These are phyloP conservation scores for Parasteatoda tepidariorum DNA, from an alignment of 1,140 invertebrate species.

Conservation along the genomic window DNA sequence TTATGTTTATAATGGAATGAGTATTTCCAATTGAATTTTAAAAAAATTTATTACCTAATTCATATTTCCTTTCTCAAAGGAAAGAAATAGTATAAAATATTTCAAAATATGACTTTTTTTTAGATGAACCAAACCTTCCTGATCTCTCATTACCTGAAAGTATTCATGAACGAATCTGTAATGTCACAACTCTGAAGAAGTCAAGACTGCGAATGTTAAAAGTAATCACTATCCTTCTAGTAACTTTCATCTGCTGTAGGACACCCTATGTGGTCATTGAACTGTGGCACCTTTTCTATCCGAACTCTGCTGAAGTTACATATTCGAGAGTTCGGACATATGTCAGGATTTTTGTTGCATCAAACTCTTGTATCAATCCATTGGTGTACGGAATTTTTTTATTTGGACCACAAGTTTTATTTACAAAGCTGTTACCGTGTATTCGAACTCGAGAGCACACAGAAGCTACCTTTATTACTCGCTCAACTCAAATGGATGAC, in stretches of 20 bases:
- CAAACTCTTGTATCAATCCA: slow-evolving; percentile 83
- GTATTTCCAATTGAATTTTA: too few species aligned
- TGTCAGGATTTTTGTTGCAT: slow-evolving; percentile 77
- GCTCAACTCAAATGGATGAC: neutral
- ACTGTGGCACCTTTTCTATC: slow-evolving; percentile 73
- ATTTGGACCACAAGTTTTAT: slow-evolving; percentile 51
- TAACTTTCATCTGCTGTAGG: slow-evolving; percentile 84
- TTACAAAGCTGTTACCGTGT: slow-evolving; percentile 13
- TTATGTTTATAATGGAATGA: too few species aligned
- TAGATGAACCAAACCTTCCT: neutral
- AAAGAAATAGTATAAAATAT: neutral
- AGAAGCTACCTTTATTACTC: neutral
- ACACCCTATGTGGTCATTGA: slow-evolving; percentile 82
- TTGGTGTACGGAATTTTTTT: slow-evolving; percentile 81
- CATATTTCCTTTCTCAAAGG: too few species aligned
- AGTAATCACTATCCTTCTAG: slow-evolving; percentile 85
- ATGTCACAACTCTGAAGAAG: slow-evolving; percentile 75
- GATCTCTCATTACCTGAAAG: neutral
- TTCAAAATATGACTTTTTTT: neutral
- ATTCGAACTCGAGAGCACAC: too few species aligned
- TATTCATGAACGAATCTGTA: slow-evolving; percentile 72
- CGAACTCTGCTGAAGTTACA: slow-evolving; percentile 67
- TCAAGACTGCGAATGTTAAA: slow-evolving; percentile 74
- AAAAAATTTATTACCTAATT: too few species aligned
- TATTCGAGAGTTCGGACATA: slow-evolving; percentile 74